A percentile compares a stretch with the other conserved stretches of the same genome.
phyloP scores from a whole-genome alignment of 2,113 vertebrate genomes.

The Nesospiza acunhae region DNA sequence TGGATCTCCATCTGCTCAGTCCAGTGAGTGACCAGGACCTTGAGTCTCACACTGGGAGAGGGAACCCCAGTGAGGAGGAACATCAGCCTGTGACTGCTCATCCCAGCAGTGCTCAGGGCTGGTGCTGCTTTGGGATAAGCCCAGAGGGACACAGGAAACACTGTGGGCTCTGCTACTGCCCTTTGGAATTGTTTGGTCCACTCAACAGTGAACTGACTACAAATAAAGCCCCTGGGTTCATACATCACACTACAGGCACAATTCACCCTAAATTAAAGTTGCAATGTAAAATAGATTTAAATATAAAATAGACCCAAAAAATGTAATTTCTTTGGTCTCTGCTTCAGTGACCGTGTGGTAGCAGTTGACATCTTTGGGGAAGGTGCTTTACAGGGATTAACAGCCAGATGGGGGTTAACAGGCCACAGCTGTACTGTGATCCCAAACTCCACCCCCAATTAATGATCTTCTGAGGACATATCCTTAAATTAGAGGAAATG shows the following conservation, averaged over 20 bases:
- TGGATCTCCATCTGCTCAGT: not conserved
- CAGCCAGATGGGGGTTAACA: conserved; percentile 15
- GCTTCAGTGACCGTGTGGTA: not conserved
- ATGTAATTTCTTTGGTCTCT: not conserved
- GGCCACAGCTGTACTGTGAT: conserved; percentile 31
- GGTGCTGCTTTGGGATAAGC: not conserved
- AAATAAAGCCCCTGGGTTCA: not conserved
- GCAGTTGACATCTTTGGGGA: not conserved
- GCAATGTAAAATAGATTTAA: not conserved
- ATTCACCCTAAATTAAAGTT: not conserved
- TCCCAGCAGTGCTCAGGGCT: not conserved
- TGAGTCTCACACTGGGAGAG: not conserved
- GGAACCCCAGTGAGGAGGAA: not conserved
- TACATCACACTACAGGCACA: not conserved
- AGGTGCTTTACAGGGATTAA: conserved; percentile 22
- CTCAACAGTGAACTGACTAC: not conserved
- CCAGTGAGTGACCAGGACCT: not conserved
- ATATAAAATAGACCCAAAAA: not conserved
- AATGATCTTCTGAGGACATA: conserved; percentile 56
- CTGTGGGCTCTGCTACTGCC: not conserved
- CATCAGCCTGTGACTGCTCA: not conserved
- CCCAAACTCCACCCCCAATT: conserved; percentile 16
- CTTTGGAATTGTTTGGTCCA: not conserved
- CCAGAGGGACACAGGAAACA: not conserved
- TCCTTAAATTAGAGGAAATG: conserved; percentile 57